Conservation (phyloP, 53 echinoderm and acorn worm genomes). For the Actinopyga echinites region DNA sequence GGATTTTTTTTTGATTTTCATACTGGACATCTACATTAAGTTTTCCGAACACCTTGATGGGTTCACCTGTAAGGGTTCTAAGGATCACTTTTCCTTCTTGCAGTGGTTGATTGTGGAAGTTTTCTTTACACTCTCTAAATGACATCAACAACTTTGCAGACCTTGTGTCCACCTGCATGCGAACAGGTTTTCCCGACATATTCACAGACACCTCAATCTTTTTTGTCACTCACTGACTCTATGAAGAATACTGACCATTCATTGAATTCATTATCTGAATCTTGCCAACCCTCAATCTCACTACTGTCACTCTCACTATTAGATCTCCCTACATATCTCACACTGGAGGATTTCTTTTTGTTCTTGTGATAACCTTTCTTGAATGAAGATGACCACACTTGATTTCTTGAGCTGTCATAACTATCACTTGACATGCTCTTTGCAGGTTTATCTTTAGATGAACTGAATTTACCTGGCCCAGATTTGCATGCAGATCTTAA, state of each 20-base stretch:
- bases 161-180: conserved; percentile 27
- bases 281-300: neutral
- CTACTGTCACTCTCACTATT: neutral
- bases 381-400: neutral
- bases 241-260: neutral
- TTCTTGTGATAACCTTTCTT: neutral
- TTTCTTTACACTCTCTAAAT: neutral
- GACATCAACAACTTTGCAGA: conserved; percentile 21
- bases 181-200: neutral
- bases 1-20: neutral
- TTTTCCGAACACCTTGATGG: neutral
- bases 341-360: neutral
- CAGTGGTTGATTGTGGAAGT: neutral
- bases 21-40: neutral
- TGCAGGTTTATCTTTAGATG: neutral
- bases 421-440: neutral
- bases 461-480: neutral
- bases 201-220: neutral
- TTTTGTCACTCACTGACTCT: neutral
- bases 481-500: neutral
- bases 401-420: neutral
- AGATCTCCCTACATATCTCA: conserved; percentile 6
- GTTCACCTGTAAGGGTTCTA: conserved; percentile 3
- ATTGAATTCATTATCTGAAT: neutral
- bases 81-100: neutral